These are phyloP conservation scores for Margarornis squamiger DNA, from an alignment of 2,797 vertebrate genomes.

Conservation along the genomic window DNA sequence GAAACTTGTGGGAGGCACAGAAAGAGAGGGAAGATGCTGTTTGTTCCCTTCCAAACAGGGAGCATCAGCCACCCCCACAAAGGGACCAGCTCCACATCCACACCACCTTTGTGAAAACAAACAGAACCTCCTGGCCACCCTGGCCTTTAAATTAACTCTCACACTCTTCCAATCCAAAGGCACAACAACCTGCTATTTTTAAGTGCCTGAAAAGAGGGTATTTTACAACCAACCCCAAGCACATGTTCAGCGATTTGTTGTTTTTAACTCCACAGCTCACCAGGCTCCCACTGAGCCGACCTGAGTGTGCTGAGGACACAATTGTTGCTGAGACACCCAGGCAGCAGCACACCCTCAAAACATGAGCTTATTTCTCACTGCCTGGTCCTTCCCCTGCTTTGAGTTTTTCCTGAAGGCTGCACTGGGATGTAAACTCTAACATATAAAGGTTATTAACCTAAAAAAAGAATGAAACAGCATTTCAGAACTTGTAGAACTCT, in stretches of 20 bases:
- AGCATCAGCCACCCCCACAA: background rate
- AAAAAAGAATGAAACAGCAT: background rate
- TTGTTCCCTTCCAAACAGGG: background rate
- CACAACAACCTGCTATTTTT: background rate
- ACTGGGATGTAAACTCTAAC: background rate
- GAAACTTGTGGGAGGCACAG: background rate
- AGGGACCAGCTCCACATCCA: background rate
- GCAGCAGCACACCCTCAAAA: background rate
- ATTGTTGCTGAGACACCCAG: background rate
- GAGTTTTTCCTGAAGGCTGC: background rate
- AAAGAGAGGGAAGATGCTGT: background rate
- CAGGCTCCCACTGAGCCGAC: accelerated
- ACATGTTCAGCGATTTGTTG: background rate
- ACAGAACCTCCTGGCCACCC: background rate
- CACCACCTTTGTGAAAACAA: background rate
- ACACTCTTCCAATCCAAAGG: background rate
- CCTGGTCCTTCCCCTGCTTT: background rate
- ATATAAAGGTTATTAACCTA: background rate
- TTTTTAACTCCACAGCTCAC: background rate
- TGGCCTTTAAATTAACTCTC: background rate
- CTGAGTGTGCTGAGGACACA: background rate
- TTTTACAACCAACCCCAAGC: background rate
- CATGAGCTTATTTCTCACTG: background rate
- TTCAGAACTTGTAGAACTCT: background rate
- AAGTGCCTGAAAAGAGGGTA: background rate